phyloP scores from a whole-genome alignment of 2,797 vertebrate genomes.

The Bradypodion ventrale region DNA sequence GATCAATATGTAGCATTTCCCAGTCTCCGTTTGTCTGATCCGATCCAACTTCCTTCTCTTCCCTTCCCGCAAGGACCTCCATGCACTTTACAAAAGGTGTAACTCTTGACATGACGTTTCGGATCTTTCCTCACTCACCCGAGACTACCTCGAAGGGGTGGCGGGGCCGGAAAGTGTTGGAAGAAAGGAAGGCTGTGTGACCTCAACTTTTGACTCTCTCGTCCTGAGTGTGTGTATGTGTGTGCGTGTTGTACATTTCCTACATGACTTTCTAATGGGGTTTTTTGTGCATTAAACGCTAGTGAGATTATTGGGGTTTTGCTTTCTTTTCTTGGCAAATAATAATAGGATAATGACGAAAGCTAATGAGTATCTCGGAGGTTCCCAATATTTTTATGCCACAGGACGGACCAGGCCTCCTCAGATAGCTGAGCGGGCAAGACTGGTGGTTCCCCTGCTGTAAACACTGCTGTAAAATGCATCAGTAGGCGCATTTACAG shows the following conservation, averaged over 20 bases:
- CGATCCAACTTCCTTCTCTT: neutral
- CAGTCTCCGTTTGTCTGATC: slow-evolving; percentile 28
- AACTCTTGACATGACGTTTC: neutral
- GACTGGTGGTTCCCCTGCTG: no score
- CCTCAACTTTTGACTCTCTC: neutral
- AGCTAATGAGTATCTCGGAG: no score
- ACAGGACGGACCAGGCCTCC: no score
- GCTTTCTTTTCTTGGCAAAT: neutral
- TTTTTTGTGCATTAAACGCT: neutral
- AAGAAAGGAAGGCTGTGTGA: neutral
- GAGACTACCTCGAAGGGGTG: neutral
- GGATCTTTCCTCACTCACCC: no score
- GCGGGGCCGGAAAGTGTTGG: neutral
- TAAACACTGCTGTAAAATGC: no score
- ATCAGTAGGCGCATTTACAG: no score
- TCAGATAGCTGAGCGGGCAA: no score
- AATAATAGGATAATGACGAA: no score
- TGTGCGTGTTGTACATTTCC: neutral
- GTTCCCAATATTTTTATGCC: no score
- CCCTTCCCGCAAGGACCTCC: no score
- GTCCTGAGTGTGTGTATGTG: no score
- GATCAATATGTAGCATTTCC: slow-evolving; percentile 88
- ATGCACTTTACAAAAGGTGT: slow-evolving; percentile 19
- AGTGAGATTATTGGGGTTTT: neutral
- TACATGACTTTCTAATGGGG: neutral